Evolutionary conservation across 1,140 invertebrate species (phyloP), one percentile per base, ranked within the genome.

Genomic region (Macrocentrus cingulum): DNA sequence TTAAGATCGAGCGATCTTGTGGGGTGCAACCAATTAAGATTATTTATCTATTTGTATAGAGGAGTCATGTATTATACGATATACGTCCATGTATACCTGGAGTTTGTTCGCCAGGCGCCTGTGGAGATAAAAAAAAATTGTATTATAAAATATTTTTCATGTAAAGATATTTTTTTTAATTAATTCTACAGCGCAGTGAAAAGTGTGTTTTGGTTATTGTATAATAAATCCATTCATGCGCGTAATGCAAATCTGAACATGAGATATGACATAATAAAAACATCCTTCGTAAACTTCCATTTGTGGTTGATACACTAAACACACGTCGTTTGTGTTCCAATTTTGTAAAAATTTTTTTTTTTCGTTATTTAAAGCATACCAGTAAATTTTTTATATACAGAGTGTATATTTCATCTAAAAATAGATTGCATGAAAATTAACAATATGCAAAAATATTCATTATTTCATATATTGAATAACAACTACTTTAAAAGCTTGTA

Each of bases 1-100:
- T 71, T 67, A 69, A 71, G 66, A 67, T 67, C 62, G 59, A 41
- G 51, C 62, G 62, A 68, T 70, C 62, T 64, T 19, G 58, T 8
- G 8, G 41, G 55, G 46, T 29, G 41, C 25, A 59, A 61, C 62
- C 64, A 67, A 69, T 71, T 69, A 69, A 71, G 66, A 69, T 71
- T 66, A 66, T 71, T 69, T 67, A 71, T 69, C 65, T 66, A 55
- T 62, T 62, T 34, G 19, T 59, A 51, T 25, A 54, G 56, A 23
- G 46, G n/a, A n/a, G n/a, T n/a, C n/a, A n/a, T n/a, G n/a, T n/a
- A n/a, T n/a, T n/a, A n/a, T n/a, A n/a, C n/a, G n/a, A n/a, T n/a
- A n/a, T n/a, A n/a, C n/a, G n/a, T n/a, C 51, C 39, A 41, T 51
- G 32, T 48, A 25, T 22, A 25, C 42, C 57, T 13, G 36, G 13